A percentile compares a stretch with the other conserved stretches of the same genome.
These are phyloP conservation scores for Orthonyx spaldingii DNA, from an alignment of 2,113 vertebrate genomes.

Conservation along the genomic window DNA sequence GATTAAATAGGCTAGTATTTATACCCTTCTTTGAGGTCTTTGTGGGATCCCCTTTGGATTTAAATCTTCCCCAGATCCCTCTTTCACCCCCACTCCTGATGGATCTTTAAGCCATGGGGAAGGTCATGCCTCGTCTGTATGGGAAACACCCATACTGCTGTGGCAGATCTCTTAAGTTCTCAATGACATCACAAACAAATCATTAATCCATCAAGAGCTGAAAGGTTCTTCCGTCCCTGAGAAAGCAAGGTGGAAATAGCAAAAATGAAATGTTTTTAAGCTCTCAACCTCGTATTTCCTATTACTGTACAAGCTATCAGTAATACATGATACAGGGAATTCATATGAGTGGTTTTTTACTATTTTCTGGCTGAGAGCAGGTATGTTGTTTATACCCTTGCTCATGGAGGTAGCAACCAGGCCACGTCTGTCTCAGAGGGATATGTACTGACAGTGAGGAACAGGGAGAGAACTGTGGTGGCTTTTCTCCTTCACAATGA, in stretches of 20 bases:
- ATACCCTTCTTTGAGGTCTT: not conserved
- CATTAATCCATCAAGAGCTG: not conserved
- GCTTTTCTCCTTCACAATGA: not conserved
- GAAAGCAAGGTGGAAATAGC: not conserved
- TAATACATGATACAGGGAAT: not conserved
- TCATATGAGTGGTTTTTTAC: not conserved
- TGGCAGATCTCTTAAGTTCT: not conserved
- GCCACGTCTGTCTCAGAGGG: not conserved
- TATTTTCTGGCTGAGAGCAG: not conserved
- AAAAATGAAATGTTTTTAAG: not conserved
- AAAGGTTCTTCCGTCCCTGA: not conserved
- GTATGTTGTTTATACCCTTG: not conserved
- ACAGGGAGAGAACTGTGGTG: not conserved
- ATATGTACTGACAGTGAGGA: not conserved
- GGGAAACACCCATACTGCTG: not conserved
- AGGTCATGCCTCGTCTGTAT: not conserved
- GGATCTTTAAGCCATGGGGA: not conserved
- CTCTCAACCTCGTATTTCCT: not conserved
- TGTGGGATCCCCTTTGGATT: not conserved
- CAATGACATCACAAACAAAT: not conserved
- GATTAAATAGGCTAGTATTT: not conserved
- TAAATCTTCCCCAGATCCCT: not conserved
- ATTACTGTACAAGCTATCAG: not conserved
- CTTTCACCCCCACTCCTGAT: not conserved
- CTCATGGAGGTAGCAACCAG: not conserved